Evolutionary conservation across 2,888 invertebrate species (phyloP), one percentile per base, ranked within the genome.

Genomic region (Eilema griseolum): DNA sequence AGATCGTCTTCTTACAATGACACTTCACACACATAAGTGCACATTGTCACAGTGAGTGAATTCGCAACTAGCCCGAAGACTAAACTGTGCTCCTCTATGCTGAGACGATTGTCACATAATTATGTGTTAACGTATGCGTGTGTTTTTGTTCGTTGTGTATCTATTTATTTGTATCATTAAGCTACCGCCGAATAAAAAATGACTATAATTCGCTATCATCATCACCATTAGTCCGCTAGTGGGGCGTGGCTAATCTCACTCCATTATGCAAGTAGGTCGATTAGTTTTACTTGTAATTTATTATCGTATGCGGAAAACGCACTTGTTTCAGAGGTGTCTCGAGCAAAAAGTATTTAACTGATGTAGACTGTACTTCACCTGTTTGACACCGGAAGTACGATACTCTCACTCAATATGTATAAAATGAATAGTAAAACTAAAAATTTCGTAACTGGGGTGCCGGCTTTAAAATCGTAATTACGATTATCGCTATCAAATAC

Each of bases 201-300:
- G 61, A 33, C 61, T 33, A 61, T 61, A 61, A 33, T 33, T 31
- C 33, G 33, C 61, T 33, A 33, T 61, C 61, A 61, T 61, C 61
- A 61, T 59, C 26, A 59, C 60, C 69, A 69, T 69, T 56, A 64
- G 26, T 46, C 31, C 46, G 64, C 41, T 64, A 60, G 69, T 64
- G 31, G 64, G 64, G 28, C 24, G 41, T 62, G 63, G 23, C 31
- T 20, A 33, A 61, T 61, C 61, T 59, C 14, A 24, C 11, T 20
- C 12, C 56, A 56, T 65, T 46, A 56, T 28, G n/a, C 46, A n/a
- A 33, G 28, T 31, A 33, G 31, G 31, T 61, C n/a, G n/a, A 61
- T 28, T 61, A 61, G 31, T 61, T 61, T 33, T n/a, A 10, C 20
- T n/a, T 33, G 61, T 61, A 20, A 61, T 61, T 20, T 31, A 33